Base-by-base conservation (phyloP, 2,797 vertebrate species). In the Artibeus jamaicensis region DNA sequence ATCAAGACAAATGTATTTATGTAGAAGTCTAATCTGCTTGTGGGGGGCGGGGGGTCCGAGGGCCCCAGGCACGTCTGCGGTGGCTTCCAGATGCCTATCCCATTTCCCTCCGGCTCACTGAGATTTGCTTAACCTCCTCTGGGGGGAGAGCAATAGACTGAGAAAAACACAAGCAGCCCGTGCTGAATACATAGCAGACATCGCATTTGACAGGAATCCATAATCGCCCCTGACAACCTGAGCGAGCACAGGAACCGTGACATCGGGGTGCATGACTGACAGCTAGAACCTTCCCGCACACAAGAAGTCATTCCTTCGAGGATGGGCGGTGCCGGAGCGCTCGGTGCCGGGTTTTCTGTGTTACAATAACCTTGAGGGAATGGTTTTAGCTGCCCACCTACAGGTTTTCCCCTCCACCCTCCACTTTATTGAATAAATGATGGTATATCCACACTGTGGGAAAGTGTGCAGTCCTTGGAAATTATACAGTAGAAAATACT, bases 161-260 rank as follows among this genome's bases (percentile, higher is more conserved):
- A 59, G 93, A 84, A 89, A 95, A 96, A 96, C n/a, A 93, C 86
- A 89, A 95, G 96, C 94, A 57, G 83, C 94, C 78, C 91, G 5
- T 32, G 82, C 65, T 94, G 88, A 94, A 82, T 81, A 74, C 74
- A 68, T 50, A 88, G 93, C 0, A 93, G 89, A 96, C 92, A 94
- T 94, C 89, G 95, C 96, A 96, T 95, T 97, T 97, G 97, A 96
- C 86, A 95, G 92, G 91, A 96, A 97, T 92, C 86, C 68, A 76
- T 95, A 96, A 96, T 95, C 91, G 78, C 24, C 71, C 89, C 91
- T 96, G 88, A 95, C 86, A 88, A 94, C 94, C 93, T 18, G 84
- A 93, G 92, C 48, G 79, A 39, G 32, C 73, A 83, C 62, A 77
- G 94, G 93, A 95, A 95, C 92, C 95, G 73, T 39, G 96, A 86